Base-by-base conservation (phyloP, 2,888 invertebrate genomes). In the Limnephilus rhombicus region DNA sequence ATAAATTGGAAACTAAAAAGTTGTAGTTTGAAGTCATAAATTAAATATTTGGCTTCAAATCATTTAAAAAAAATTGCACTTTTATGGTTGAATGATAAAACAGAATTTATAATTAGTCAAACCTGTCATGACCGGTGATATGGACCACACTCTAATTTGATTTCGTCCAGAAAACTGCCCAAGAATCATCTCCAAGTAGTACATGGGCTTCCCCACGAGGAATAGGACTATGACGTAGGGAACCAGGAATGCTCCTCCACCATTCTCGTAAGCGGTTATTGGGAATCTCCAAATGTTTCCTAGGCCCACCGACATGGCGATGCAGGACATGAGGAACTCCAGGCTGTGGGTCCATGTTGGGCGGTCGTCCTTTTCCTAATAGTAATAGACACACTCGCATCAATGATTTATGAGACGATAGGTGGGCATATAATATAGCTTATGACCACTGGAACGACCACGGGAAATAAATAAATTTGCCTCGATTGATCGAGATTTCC, bases 101-200 rank as follows among this genome's bases (percentile, higher is more conserved):
- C 31, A n/a, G 18, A 53, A 24, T 68, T 1, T 24, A 7, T 7
- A 68, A 68, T 68, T 53, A 37, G 37, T 94, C 94, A 29, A 94
- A 97, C 98, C 98, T 96, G 97, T 97, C 94, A 98, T 96, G 0
- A 97, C 96, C 29, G 98, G 98, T 4, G 96, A 96, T 94, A 97
- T 96, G 93, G 97, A 97, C 93, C 95, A 96, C 45, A 97, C 96
- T 94, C 97, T 97, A 9, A 97, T 97, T 92, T 97, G 97, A 31
- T 98, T 98, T 92, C 96, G 96, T 93, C 97, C 97, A 34, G 97
- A 97, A 94, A 98, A 98, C 94, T 98, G 98, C 0, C 98, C 98
- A 81, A 98, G 94, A 11, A 97, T 95, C 95, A 97, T 97, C 95
- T 98, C 98, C 95, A 98, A 95, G 94, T 97, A 97, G 94, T 98